Base-by-base conservation (phyloP, 2,113 vertebrate genomes). In the Crotalus horridus region DNA sequence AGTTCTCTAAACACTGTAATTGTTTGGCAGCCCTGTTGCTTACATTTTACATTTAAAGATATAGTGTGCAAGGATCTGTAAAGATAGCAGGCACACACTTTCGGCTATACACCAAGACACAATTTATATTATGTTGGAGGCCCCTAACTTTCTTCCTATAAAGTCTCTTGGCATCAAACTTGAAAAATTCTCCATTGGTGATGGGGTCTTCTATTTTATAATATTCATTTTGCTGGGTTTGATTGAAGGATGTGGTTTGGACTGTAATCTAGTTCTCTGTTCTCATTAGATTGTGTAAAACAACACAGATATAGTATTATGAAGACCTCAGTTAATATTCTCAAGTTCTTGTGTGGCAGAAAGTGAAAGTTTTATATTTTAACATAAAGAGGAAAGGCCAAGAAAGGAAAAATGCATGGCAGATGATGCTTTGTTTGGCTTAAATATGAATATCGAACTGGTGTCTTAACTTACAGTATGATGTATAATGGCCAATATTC, bases 1-100 rank as follows among this genome's bases (percentile, higher is more conserved):
- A 93, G 96, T 96, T 97, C 95, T 96, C 92, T 98, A 98, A 98
- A 98, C 97, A 97, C 92, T 0, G 8, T 97, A 97, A 97, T 97
- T 96, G 97, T 96, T 97, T 98, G 98, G 98, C 97, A 97, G 95
- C 89, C 81, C 94, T 0, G 51, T 10, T 95, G 97, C 97, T 97
- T 97, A 97, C 88, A 69, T 91, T 90, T 93, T 97, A 97, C 86
- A 81, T 91, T 90, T 93, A 96, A 95, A 96, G 96, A 96, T 93
- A 94, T 95, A 95, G 93, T 97, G 97, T 97, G 94, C 93, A 95
- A 94, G 93, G 94, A 95, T 96, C 94, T 3, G 39, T 95, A 43
- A 95, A 96, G 97, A 96, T 51, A 94, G 94, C 95, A 95, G 91
- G 89, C 92, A 0, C 91, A 61, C 85, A 0, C 91, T 92, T 93